These are phyloP conservation scores for Hiodon alosoides DNA, from an alignment of 2,113 vertebrate genomes.

Conservation along the genomic window DNA sequence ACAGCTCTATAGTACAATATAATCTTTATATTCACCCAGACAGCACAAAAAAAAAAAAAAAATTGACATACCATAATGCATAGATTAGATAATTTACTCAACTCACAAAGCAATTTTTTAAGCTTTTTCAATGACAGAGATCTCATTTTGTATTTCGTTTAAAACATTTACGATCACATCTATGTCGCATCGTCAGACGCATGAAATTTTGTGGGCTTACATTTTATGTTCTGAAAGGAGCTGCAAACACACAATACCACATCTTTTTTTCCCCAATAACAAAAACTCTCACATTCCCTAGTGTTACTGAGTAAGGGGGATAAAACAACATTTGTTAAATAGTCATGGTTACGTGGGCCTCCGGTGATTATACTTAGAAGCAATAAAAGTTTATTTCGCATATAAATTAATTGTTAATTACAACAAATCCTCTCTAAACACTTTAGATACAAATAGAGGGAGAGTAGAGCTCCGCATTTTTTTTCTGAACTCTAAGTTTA, in stretches of 20 bases:
- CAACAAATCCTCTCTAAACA: not conserved
- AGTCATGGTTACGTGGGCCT: not conserved
- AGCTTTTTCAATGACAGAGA: conserved; percentile 5
- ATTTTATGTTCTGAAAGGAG: conserved; percentile 37
- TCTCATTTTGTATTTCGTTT: conserved; percentile 9
- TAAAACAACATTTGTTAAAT: conserved; percentile 2
- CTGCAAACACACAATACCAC: conserved; percentile 12
- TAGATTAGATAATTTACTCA: conserved; percentile 66
- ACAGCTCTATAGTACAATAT: conserved; percentile 72
- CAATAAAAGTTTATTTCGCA: not conserved
- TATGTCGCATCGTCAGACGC: conserved; percentile 18
- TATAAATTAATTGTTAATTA: not conserved
- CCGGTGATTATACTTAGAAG: too few species aligned
- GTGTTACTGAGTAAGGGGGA: not conserved
- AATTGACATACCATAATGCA: conserved; percentile 67
- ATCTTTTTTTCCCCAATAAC: too few species aligned
- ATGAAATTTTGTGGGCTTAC: conserved; percentile 18
- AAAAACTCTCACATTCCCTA: not conserved
- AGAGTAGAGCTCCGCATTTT: not conserved
- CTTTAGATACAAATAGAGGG: conserved; percentile 8
- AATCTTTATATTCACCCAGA: conserved; percentile 21
- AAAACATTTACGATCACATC: conserved; percentile 6
- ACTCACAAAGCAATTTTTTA: conserved; percentile 62
- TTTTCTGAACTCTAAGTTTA: not conserved
- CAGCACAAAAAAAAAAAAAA: conserved; percentile 56